Evolutionary conservation across 2,113 vertebrate species (phyloP).

Genomic region (Mola mola): DNA sequence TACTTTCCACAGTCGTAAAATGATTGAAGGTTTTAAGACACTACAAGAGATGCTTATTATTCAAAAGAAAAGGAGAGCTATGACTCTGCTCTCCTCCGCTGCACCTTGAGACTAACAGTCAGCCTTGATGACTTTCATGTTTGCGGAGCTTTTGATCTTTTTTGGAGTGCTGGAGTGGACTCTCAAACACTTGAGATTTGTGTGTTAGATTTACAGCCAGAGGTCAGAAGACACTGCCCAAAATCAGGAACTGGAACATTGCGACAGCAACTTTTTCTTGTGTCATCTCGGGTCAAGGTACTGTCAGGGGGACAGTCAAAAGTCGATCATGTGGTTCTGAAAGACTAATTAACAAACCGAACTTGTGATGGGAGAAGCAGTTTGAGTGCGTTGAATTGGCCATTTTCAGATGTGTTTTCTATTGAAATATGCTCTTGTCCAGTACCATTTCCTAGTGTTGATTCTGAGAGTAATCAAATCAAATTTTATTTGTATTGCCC

Average conservation of each 20-base stretch:
- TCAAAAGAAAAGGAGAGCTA: too few relatives aligned
- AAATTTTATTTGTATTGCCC: not conserved
- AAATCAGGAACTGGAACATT: slow-evolving; percentile 35
- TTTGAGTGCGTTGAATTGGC: slow-evolving; percentile 34
- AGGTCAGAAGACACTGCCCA: slow-evolving; percentile 2
- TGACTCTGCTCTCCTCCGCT: too few relatives aligned
- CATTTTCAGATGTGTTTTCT: slow-evolving; percentile 10
- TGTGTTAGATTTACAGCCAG: not conserved
- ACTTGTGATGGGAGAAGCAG: not conserved
- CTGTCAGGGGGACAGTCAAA: not conserved
- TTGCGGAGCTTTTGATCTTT: not conserved
- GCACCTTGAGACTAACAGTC: too few relatives aligned
- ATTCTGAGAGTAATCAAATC: not conserved
- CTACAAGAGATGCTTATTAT: too few relatives aligned
- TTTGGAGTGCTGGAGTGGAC: not conserved
- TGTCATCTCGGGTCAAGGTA: not conserved
- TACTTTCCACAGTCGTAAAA: too few relatives aligned
- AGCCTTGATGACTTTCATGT: not conserved
- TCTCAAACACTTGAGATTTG: not conserved
- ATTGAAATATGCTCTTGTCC: too few relatives aligned
- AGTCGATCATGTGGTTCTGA: slow-evolving; percentile 12
- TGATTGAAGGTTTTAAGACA: too few relatives aligned
- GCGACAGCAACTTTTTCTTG: not conserved
- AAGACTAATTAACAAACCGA: not conserved
- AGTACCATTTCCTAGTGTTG: not conserved